Base-by-base conservation (phyloP, 2,888 invertebrate species). In the Blomia tropicalis region DNA sequence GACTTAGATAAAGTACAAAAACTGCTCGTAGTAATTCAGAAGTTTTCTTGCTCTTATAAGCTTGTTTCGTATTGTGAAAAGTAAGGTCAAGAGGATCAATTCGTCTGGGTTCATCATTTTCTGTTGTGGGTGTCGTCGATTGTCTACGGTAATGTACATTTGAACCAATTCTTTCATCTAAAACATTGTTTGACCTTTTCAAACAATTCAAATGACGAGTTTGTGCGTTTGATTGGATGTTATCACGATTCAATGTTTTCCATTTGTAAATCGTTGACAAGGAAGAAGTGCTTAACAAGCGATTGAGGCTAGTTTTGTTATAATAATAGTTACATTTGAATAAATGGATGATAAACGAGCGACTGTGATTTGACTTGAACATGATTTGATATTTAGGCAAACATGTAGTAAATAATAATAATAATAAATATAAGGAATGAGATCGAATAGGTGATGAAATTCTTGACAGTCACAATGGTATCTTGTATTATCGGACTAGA, bases 31-130 rank as follows among this genome's bases (percentile, higher is more conserved):
- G 72, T 69, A 96, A 80, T 77, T 96, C 93, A 77, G 81, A 82
- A 69, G 87, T 92, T 70, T 87, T 89, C 79, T 95, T 95, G 77
- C 91, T 91, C 75, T 89, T 88, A 79, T 90, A 96, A 29, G 93
- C 87, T 69, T 90, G 89, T 70, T 83, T 79, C 29, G 87, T 84
- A 79, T 90, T 86, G 75, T 83, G 83, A 77, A 96, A 96, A 69
- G 66, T 79, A 67, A 86, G 80, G 76, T 91, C 90, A 69, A 90
- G 78, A 23, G 5, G 22, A 36, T 58, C 56, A 7, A 23, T 2
- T n/a, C 2, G 17, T 31, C 56, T 31, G 25, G 56, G 3, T 19
- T n/a, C 4, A 5, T 43, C 44, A 43, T 5, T 47, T 47, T 14
- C 19, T 41, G 41, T 41, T 5, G 41, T 3, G 2, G 41, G 14